Conservation (phyloP, 2,797 vertebrate genomes). For the Eulemur coronatus region DNA sequence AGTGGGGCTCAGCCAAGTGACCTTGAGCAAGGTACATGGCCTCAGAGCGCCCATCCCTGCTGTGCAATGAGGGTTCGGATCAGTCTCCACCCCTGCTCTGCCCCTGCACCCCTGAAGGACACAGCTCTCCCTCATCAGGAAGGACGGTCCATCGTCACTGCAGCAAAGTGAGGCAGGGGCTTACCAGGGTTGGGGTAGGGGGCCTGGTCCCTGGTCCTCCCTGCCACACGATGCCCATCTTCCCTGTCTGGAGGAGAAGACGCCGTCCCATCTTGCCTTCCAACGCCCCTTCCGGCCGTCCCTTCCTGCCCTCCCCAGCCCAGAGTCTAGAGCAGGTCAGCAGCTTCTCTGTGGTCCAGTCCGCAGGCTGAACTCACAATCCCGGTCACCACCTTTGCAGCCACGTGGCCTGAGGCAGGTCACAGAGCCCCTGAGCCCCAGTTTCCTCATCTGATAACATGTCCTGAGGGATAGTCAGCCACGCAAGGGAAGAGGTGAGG, state of each 20-base stretch:
- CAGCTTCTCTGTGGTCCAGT: not conserved
- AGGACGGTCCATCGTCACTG: rapidly evolving
- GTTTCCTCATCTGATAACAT: not conserved
- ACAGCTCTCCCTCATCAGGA: rapidly evolving
- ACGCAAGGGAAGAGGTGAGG: rapidly evolving
- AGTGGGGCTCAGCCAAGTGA: not conserved
- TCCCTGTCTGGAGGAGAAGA: not conserved
- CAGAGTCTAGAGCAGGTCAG: rapidly evolving
- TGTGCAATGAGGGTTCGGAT: too few relatives aligned
- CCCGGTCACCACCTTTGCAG: not conserved
- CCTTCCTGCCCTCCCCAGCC: too few relatives aligned
- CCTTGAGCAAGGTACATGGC: not conserved
- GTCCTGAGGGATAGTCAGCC: not conserved
- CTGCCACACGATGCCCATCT: rapidly evolving
- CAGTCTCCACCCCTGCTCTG: not conserved
- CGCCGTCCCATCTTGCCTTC: not conserved
- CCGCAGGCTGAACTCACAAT: not conserved
- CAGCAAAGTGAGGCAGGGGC: not conserved
- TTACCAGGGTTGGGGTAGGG: too few relatives aligned
- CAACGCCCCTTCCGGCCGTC: rapidly evolving
- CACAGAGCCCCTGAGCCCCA: not conserved
- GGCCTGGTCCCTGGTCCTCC: too few relatives aligned
- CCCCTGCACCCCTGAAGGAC: rapidly evolving
- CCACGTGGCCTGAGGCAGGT: not conserved
- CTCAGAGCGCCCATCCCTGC: too few relatives aligned